Evolutionary conservation across 1,140 invertebrate species (phyloP).

Genomic region (Ridgeia piscesae): DNA sequence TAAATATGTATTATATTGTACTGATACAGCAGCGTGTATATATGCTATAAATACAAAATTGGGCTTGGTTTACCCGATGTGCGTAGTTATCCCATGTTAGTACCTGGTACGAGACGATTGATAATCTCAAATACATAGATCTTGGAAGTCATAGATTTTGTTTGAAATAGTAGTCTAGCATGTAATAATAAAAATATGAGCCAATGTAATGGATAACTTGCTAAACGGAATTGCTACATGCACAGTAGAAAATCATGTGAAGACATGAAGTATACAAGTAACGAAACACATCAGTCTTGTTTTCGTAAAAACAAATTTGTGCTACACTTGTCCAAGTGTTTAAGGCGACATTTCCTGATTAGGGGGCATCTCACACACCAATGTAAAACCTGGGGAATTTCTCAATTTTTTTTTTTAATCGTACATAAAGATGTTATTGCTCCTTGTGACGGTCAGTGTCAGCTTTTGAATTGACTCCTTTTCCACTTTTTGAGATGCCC

Average conservation of each 20-base stretch:
- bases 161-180: not conserved
- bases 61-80: too few species aligned
- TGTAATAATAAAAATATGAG: not conserved
- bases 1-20: conserved; percentile 7
- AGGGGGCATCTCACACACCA: not conserved
- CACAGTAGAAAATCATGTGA: not conserved
- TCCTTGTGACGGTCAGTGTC: not conserved
- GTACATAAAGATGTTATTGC: not conserved
- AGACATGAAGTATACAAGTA: not conserved
- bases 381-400: not conserved
- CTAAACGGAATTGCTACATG: not conserved
- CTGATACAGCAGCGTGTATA: not conserved
- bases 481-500: not conserved
- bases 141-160: not conserved
- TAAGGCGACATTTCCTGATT: not conserved
- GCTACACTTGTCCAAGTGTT: not conserved
- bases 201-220: not conserved
- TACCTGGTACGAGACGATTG: not conserved
- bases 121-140: not conserved
- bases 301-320: not conserved
- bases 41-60: not conserved
- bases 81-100: too few species aligned
- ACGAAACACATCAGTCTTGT: not conserved
- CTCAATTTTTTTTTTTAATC: not conserved
- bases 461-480: not conserved